Base-by-base conservation (phyloP, 92 coral and sea anemone genomes). In the Porites divaricata region DNA sequence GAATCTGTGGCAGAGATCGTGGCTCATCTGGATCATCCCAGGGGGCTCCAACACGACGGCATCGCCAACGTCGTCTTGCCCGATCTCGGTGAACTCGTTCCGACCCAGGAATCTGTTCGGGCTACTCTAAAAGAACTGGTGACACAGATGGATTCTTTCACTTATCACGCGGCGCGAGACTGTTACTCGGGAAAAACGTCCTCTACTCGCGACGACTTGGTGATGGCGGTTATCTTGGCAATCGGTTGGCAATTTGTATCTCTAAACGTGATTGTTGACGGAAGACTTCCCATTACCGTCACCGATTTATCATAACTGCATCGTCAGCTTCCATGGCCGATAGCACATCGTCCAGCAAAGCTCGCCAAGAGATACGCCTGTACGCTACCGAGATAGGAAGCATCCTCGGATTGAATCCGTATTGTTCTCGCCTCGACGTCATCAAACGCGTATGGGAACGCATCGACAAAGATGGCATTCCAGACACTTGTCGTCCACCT, bases 201-300 rank as follows among this genome's bases (percentile, higher is more conserved):
- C 4, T 41, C 57, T 20, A 77, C 70, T 23, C 57, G 59, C 7
- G 81, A 77, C 81, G 81, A 77, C 53, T 26, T 77, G 12, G 81
- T 63, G 19, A 77, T 63, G 71, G 22, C 81, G 6, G 69, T 77
- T 14, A 49, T 77, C 17, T 13, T 77, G 19, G 81, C 81, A 3
- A 63, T 77, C 28, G 81, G 81, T 19, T 77, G 81, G 81, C 81
- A 77, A 49, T 77, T 77, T 62, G 17, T 70, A 9, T 35, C 28
- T 19, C 21, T 41, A 1, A 77, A 63, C 81, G 45, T 77, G 57
- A 63, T 77, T 56, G n/a, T 62, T 4, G 71, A 77, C 17, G 56
- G 70, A 9, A 19, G 24, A 35, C 70, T 62, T 35, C 81, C 81
- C 15, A 26, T 77, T 35, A 14, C 81, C 24, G 70, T 76, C 9